phyloP scores from a whole-genome alignment of 1,140 invertebrate genomes.

The Pemphigus obesinymphae region DNA sequence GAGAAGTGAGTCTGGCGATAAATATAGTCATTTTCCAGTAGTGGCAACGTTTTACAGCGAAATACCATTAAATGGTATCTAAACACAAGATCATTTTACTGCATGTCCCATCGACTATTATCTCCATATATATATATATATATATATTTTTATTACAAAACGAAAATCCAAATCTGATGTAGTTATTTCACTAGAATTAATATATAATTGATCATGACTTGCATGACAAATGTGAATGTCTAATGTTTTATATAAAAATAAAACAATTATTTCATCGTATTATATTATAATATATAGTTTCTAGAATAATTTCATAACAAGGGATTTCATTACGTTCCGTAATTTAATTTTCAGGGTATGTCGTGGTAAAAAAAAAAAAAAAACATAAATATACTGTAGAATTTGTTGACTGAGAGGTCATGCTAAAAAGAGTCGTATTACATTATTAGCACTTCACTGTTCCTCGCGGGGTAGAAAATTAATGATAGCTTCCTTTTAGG shows the following conservation, averaged over 20 bases:
- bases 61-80: not conserved
- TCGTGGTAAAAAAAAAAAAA: not conserved
- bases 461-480: not conserved
- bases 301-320: not conserved
- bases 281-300: no score
- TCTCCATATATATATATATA: no score
- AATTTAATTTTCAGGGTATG: not conserved
- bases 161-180: not conserved
- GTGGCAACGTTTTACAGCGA: not conserved
- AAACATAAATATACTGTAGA: no score
- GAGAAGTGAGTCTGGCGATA: not conserved
- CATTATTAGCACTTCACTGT: constrained; percentile 8
- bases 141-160: not conserved
- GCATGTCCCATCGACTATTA: no score
- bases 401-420: not conserved
- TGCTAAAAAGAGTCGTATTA: constrained; percentile 8
- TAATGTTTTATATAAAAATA: not conserved
- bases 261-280: no score
- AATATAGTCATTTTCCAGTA: not conserved
- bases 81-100: not conserved
- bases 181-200: not conserved
- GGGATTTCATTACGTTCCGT: not conserved
- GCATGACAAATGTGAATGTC: not conserved
- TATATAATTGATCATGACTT: not conserved
- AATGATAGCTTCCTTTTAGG: constrained; percentile 8